Percentiles rank a stretch among this genome's conserved stretches.
Conservation (phyloP, 2,797 vertebrate genomes). For the Pteronotus mesoamericanus region DNA sequence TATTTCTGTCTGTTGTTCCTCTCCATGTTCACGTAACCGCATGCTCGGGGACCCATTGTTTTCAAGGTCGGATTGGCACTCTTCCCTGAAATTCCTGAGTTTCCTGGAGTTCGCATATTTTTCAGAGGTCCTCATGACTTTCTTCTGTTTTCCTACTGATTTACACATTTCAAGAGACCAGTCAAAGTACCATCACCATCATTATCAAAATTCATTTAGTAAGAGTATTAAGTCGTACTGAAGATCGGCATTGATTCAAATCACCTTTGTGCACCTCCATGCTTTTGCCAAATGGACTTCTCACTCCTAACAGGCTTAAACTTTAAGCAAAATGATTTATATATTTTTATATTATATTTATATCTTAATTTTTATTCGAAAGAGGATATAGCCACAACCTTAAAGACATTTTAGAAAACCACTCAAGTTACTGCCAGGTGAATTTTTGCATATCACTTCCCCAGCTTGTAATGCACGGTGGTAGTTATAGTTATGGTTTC, state of each 20-base stretch:
- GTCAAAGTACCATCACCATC: background rate
- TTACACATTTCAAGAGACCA: background rate
- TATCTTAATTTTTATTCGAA: conserved; percentile 4
- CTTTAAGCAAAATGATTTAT: background rate
- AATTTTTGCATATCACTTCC: background rate
- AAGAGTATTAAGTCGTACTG: background rate
- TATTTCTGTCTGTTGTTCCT: background rate
- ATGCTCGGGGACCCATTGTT: background rate
- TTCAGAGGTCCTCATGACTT: background rate
- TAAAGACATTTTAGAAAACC: background rate
- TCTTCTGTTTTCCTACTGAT: background rate
- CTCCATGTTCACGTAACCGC: background rate
- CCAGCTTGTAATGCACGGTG: background rate
- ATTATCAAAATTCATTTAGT: background rate
- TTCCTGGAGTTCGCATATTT: background rate
- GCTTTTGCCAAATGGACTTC: background rate
- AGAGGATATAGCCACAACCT: background rate
- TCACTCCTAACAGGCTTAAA: background rate
- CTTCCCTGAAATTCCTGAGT: background rate
- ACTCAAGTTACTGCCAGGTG: background rate
- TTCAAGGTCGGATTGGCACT: background rate
- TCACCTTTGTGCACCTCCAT: background rate
- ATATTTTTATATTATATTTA: background rate
- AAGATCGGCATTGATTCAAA: background rate
- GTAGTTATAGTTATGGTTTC: background rate